Base-by-base conservation (phyloP, 2,113 vertebrate genomes). In the Leptobrachium ailaonicum region DNA sequence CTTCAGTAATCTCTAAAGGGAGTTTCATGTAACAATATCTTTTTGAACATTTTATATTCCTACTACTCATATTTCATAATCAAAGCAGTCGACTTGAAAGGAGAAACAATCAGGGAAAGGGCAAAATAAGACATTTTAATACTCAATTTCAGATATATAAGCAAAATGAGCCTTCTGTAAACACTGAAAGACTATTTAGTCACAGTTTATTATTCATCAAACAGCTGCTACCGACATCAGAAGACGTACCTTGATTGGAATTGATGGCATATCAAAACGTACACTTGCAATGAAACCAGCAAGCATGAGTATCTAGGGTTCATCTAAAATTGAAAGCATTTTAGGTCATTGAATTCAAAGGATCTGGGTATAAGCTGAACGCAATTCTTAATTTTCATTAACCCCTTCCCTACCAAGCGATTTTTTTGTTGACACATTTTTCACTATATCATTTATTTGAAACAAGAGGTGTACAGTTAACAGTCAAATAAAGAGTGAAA, bases 1-100 rank as follows among this genome's bases (percentile, higher is more conserved):
- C 60, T 69, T 58, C 53, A 44, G 41, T 77, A 77, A 77, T 54
- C 75, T 77, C 75, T 13, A 69, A 54, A 20, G 66, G 68, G 75
- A 47, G 14, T 68, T 68, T 56, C 53, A 11, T 68, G 50, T 56
- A 69, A 60, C 66, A n/a, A 45, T 54, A 69, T 77, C 66, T 40
- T 77, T 66, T 77, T 60, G 60, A 54, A 60, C 66, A 60, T 70
- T 70, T 58, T 14, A 77, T 56, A 70, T 56, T 77, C 69, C 45
- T 42, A 14, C 50, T 69, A 32, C 53, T 69, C 42, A n/a, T 69
- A 45, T 60, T 77, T 69, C 40, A 2, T 2, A 60, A 77, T 41
- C 66, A 77, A 77, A 58, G 41, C 50, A 58, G 14, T 13, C 50
- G 20, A 20, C 50, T 32, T 60, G 20, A 69, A 77, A 71, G 9